Evolutionary conservation across 2,888 invertebrate species (phyloP), one percentile per base, ranked within the genome.

Genomic region (Dasysyrphus tricinctus): DNA sequence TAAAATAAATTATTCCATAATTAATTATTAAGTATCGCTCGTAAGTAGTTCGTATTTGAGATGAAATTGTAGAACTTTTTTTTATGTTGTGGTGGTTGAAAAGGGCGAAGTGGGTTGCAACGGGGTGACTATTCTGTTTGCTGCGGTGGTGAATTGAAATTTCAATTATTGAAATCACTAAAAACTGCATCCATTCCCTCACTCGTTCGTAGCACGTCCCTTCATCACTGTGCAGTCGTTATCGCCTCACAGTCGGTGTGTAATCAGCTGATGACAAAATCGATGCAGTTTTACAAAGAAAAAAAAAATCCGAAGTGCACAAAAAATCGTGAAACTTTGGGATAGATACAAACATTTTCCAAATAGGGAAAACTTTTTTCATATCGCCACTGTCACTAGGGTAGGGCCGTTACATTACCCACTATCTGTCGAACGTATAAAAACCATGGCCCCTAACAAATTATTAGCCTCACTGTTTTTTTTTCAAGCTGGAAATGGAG

Each of bases 261-360:
- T 73, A 80, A 80, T 80, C 85, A 85, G 84, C 84, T 84, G 84
- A 80, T 76, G 76, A 76, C 76, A 84, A 84, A 84, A 84, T 84
- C 84, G 76, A 80, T 80, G 80, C 80, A 84, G 67, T 83, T 83
- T 70, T 61, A 16, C 34, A 34, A 32, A 39, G 49, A 57, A 29
- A 56, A 44, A 11, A 44, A 44, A 72, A 67, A 72, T n/a, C 44
- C n/a, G 51, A 47, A 56, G 24, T 47, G 32, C 32, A 44, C n/a
- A 47, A 82, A 59, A 76, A 56, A 8, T 24, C 61, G 39, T 57
- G 44, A 56, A 72, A 72, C 57, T 57, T 29, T 49, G 65, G 57
- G 65, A 67, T 84, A 80, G 80, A 84, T 76, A 80, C 76, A 84
- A 84, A 76, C 32, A 79, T 63, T 75, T 83, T 75, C 74, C 32